Percentiles rank a stretch among this genome's conserved stretches.
Evolutionary conservation across 2,888 invertebrate genomes (phyloP).

Genomic region (Diachrysia chrysitis): DNA sequence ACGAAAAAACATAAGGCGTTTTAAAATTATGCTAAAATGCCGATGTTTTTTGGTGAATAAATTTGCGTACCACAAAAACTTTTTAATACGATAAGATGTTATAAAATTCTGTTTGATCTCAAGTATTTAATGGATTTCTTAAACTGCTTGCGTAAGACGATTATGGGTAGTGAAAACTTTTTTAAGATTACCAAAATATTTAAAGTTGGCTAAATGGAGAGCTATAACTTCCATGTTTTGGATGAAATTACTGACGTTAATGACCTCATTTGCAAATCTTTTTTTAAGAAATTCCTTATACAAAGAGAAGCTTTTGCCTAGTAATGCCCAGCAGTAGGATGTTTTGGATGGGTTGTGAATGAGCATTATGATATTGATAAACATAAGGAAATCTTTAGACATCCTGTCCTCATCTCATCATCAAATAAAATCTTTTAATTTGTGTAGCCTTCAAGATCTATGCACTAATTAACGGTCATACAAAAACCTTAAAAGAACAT

Average conservation of each 20-base stretch:
- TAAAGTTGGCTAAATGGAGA: slow-evolving; percentile 30
- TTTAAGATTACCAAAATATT: slow-evolving; percentile 42
- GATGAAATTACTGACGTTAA: slow-evolving; percentile 3
- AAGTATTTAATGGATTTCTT: slow-evolving; percentile 66
- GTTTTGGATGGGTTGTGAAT: no score
- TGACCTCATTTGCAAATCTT: neutral
- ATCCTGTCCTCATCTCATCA: no score
- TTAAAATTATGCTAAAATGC: slow-evolving; percentile 48
- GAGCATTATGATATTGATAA: no score
- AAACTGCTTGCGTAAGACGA: slow-evolving; percentile 64
- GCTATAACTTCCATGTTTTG: slow-evolving; percentile 13
- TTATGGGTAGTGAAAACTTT: slow-evolving; percentile 52
- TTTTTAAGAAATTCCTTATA: neutral
- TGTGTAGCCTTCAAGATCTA: no score
- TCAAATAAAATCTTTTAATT: no score
- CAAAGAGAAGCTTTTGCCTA: no score
- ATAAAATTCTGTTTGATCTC: slow-evolving; percentile 62
- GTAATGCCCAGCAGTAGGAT: no score
- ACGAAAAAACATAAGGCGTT: slow-evolving; percentile 40
- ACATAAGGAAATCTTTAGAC: no score
- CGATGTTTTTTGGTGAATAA: slow-evolving; percentile 36
- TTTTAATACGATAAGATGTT: slow-evolving; percentile 67
- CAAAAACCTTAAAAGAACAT: neutral
- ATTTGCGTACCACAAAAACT: slow-evolving; percentile 56
- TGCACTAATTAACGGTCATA: neutral